These are phyloP conservation scores for Ostrea denselamellosa DNA, from an alignment of 1,140 invertebrate genomes.

Conservation along the genomic window DNA sequence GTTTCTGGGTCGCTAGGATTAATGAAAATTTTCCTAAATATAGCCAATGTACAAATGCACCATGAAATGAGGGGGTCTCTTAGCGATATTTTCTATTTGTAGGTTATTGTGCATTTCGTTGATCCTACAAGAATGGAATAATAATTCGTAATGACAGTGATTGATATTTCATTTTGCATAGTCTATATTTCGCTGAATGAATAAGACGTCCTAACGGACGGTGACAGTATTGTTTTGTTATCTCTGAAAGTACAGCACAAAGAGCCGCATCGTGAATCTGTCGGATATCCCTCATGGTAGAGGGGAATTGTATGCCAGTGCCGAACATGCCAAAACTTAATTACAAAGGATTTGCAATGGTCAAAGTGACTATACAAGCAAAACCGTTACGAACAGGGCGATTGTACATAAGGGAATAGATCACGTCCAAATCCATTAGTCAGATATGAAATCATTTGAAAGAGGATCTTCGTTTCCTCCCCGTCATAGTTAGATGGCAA, in stretches of 20 bases:
- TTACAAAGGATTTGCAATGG: not conserved
- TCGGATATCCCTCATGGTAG: not conserved
- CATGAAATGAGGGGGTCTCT: not conserved
- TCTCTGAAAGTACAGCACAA: not conserved
- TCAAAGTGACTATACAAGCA: conserved; percentile 15
- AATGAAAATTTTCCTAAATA: not conserved
- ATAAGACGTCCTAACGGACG: not conserved
- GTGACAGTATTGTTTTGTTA: not conserved
- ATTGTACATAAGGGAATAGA: conserved; percentile 6
- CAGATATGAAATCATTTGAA: conserved; percentile 10
- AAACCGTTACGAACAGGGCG: not conserved
- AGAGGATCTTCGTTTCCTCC: not conserved
- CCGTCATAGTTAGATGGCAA: not conserved
- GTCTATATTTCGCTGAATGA: not conserved
- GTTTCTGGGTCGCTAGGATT: not conserved
- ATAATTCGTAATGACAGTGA: not conserved
- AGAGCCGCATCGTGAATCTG: not conserved
- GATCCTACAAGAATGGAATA: not conserved
- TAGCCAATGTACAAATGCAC: not conserved
- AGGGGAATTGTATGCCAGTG: not conserved
- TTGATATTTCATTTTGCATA: not conserved
- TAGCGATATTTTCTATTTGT: not conserved
- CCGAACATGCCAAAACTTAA: conserved; percentile 7
- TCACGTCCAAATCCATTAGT: conserved; percentile 34
- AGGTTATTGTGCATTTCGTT: not conserved